phyloP scores from a whole-genome alignment of 2,797 vertebrate genomes.

The Mormyrus proboscirostris region DNA sequence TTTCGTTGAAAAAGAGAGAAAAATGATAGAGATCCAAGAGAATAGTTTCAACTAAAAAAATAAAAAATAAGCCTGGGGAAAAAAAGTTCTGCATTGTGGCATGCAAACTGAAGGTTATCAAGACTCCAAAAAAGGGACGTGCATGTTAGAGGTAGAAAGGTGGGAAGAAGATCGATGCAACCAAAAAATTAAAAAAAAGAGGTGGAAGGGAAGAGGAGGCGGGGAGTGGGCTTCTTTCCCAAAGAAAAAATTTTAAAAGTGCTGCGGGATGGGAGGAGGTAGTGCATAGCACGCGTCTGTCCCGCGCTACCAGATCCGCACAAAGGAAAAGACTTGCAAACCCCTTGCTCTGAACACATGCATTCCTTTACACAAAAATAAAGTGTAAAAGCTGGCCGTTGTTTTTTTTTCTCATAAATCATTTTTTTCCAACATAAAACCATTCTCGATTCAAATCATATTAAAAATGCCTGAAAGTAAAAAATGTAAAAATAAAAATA shows the following conservation, averaged over 20 bases:
- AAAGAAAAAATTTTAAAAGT: conserved; percentile 48
- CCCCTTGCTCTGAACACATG: conserved; percentile 78
- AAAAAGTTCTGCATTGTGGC: conserved; percentile 77
- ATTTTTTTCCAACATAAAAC: conserved; percentile 60
- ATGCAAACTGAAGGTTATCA: conserved; percentile 98
- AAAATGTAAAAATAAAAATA: conserved; percentile 62
- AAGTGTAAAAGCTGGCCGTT: conserved; percentile 63
- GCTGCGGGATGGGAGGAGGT: conserved; percentile 49
- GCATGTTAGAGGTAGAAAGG: conserved; percentile 85
- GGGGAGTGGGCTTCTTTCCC: conserved; percentile 46
- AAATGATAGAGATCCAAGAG: conserved; percentile 65
- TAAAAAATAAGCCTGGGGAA: conserved; percentile 57
- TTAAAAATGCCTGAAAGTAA: conserved; percentile 59
- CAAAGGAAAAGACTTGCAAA: conserved; percentile 78
- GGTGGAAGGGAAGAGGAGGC: conserved; percentile 55
- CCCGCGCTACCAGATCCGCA: conserved; percentile 73
- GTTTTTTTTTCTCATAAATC: conserved; percentile 54
- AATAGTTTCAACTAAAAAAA: conserved; percentile 57
- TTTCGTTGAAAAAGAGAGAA: conserved; percentile 55
- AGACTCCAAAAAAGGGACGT: conserved; percentile 92
- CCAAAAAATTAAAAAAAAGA: conserved; percentile 84
- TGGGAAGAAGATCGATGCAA: conserved; percentile 87
- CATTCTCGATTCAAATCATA: conserved; percentile 72
- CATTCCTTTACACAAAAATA: conserved; percentile 81
- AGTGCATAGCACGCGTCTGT: conserved; percentile 62